These are phyloP conservation scores for Planiliza haematocheilus DNA, from an alignment of 2,113 vertebrate species.

Conservation along the genomic window DNA sequence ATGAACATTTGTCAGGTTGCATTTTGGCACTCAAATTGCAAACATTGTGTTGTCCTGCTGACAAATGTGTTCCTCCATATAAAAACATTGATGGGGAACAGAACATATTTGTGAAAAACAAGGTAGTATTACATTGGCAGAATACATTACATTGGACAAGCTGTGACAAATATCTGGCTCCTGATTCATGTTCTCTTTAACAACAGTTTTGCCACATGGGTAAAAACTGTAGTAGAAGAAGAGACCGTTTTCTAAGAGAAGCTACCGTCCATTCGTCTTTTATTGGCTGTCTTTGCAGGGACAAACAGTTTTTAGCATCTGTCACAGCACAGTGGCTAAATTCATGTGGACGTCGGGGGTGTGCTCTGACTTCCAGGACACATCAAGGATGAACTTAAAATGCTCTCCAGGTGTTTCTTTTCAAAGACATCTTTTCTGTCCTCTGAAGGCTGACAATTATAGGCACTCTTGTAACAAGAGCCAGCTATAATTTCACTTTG, in stretches of 20 bases:
- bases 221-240: slow-evolving; percentile 1
- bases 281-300: not conserved
- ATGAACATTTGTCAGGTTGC: too few species aligned
- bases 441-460: slow-evolving; percentile 35
- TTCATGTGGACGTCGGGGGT: not conserved
- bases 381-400: slow-evolving; percentile 37
- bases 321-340: not conserved
- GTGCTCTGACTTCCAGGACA: not conserved
- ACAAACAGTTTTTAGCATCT: slow-evolving; percentile 2
- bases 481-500: not conserved
- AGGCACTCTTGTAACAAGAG: slow-evolving; percentile 18
- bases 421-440: slow-evolving; percentile 28
- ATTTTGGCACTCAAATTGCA: too few species aligned
- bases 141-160: too few species aligned
- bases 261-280: not conserved
- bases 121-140: too few species aligned
- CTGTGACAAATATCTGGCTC: not conserved
- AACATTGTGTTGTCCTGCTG: too few species aligned
- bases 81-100: too few species aligned
- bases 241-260: not conserved
- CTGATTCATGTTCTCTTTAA: not conserved
- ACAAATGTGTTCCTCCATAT: too few species aligned
- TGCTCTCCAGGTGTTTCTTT: slow-evolving; percentile 14
- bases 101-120: too few species aligned
- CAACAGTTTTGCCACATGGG: not conserved